These are phyloP conservation scores for Macropus fuliginosus DNA, from an alignment of 2,797 vertebrate genomes.

Conservation along the genomic window DNA sequence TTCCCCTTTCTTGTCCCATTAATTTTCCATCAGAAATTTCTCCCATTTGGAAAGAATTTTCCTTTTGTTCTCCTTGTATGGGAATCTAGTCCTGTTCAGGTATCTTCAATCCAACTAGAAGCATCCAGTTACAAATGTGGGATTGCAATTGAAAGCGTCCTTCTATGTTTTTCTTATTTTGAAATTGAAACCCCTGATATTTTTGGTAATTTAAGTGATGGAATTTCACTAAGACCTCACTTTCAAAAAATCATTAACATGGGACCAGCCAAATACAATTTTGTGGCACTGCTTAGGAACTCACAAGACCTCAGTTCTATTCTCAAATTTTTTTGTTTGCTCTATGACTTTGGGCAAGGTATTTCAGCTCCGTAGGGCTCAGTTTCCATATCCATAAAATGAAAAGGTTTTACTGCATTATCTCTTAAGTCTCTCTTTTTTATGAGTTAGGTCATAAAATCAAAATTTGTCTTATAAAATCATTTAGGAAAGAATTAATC, in stretches of 20 bases:
- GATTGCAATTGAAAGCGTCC: not conserved
- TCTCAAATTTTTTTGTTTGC: not conserved
- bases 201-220: not conserved
- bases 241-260: not conserved
- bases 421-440: not conserved
- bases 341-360: not conserved
- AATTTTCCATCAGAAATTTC: not conserved
- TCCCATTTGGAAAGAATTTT: not conserved
- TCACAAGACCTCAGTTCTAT: not conserved
- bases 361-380: not conserved
- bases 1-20: not conserved
- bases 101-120: not conserved
- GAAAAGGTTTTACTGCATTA: not conserved
- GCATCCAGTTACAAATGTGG: not conserved
- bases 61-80: not conserved
- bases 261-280: not conserved
- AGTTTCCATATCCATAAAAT: not conserved
- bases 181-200: not conserved
- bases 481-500: not conserved
- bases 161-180: not conserved
- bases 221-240: not conserved
- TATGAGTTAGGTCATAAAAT: not conserved
- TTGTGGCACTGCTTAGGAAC: not conserved
- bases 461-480: not conserved
- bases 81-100: not conserved